Conservation (phyloP, 2,113 vertebrate genomes). For the Hydropotes inermis region DNA sequence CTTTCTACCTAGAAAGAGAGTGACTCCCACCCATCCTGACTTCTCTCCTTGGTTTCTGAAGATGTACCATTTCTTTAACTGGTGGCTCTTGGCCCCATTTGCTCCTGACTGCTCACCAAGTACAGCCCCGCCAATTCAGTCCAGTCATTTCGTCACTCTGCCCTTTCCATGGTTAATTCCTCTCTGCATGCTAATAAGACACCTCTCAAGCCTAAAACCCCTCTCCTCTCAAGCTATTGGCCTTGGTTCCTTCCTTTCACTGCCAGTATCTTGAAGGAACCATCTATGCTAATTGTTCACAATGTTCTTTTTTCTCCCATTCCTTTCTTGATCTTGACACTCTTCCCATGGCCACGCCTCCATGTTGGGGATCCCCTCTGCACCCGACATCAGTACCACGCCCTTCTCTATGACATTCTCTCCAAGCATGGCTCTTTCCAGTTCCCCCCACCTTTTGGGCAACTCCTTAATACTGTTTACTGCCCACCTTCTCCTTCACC, state of each 20-base stretch:
- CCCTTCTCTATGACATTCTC: neutral
- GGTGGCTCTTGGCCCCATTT: neutral
- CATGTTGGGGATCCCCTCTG: fast-evolving
- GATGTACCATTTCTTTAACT: neutral
- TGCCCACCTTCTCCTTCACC: neutral
- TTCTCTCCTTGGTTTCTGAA: neutral
- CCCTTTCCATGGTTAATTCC: neutral
- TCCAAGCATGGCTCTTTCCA: neutral
- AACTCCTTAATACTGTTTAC: neutral
- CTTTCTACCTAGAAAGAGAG: neutral
- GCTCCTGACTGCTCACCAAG: neutral
- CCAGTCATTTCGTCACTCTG: neutral
- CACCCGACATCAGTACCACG: fast-evolving
- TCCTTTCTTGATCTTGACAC: neutral
- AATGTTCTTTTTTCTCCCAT: neutral
- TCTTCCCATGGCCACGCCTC: neutral
- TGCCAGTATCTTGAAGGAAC: neutral
- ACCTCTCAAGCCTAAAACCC: neutral
- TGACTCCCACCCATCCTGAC: fast-evolving
- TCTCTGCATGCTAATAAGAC: neutral
- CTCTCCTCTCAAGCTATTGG: too few species aligned
- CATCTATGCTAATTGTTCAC: neutral
- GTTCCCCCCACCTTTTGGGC: neutral
- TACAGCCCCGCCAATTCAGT: neutral
- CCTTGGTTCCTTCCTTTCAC: neutral